Percentiles rank a stretch among this genome's conserved stretches.
phyloP scores from a whole-genome alignment of 2,888 invertebrate genomes.

The Dermolepida albohirtum region DNA sequence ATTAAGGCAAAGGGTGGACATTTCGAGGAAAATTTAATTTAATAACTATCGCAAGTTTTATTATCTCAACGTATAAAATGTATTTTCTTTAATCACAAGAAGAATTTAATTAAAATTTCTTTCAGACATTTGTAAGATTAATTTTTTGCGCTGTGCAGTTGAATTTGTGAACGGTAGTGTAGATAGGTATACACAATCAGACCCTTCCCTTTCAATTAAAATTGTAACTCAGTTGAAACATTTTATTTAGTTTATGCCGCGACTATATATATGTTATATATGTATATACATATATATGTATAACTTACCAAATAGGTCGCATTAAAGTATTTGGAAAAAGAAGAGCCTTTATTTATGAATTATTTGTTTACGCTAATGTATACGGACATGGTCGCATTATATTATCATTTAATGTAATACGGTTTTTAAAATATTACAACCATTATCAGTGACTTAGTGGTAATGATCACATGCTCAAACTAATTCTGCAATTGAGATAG shows the following conservation, averaged over 20 bases:
- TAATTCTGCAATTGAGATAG: slow-evolving; percentile 43
- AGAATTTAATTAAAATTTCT: no score
- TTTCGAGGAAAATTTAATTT: no score
- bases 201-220: slow-evolving; percentile 42
- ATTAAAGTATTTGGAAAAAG: slow-evolving; percentile 23
- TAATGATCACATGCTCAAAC: slow-evolving; percentile 36
- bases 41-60: no score
- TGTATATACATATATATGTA: no score
- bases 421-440: slow-evolving; percentile 21
- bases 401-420: slow-evolving; percentile 36
- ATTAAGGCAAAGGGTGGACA: no score
- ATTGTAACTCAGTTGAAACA: slow-evolving; percentile 41
- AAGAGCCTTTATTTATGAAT: background rate
- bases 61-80: no score
- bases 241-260: slow-evolving; percentile 18
- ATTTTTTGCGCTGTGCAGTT: no score
- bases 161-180: no score
- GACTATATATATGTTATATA: slow-evolving; percentile 26
- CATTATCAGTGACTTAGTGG: slow-evolving; percentile 33
- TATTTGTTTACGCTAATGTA: background rate
- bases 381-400: slow-evolving; percentile 11
- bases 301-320: background rate
- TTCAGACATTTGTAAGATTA: no score
- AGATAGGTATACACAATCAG: slow-evolving; percentile 9
- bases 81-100: no score